phyloP scores from a whole-genome alignment of 2,888 invertebrate genomes.

The Tenthredo amoena region DNA sequence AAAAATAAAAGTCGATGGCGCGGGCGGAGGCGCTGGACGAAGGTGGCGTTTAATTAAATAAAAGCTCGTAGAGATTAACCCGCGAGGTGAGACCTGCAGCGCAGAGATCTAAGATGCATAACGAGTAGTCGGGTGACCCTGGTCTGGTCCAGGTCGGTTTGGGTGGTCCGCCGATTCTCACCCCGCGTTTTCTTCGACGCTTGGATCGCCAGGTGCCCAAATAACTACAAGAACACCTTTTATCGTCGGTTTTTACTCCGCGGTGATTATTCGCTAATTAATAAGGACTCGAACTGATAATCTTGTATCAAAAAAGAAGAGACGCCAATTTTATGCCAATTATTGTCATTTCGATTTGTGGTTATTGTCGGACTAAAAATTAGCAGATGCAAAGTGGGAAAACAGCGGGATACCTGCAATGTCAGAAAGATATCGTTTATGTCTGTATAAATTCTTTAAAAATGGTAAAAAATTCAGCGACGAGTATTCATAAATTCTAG shows the following conservation, averaged over 20 bases:
- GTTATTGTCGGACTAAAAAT: neutral
- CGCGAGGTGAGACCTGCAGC: constrained; percentile 70
- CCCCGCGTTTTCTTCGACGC: constrained; percentile 59
- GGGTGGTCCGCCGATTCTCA: constrained; percentile 74
- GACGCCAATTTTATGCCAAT: neutral
- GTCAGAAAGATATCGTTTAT: neutral
- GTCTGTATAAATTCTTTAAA: neutral
- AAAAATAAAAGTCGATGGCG: constrained; percentile 31
- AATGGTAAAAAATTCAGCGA: neutral
- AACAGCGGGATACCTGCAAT: neutral
- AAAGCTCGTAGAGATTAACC: constrained; percentile 77
- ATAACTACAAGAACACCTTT: constrained; percentile 32
- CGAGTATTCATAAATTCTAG: neutral
- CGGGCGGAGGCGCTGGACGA: constrained; percentile 52
- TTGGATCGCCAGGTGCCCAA: constrained; percentile 65
- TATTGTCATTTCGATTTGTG: neutral
- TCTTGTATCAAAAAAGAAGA: neutral
- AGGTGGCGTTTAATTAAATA: constrained; percentile 77
- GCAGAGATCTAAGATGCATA: constrained; percentile 77
- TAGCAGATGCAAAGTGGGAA: neutral
- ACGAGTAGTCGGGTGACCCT: constrained; percentile 71
- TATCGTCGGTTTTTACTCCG: constrained; percentile 74
- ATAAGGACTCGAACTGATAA: constrained; percentile 64
- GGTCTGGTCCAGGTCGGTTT: constrained; percentile 71
- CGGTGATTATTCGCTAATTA: constrained; percentile 74